Conservation (phyloP, 1,140 invertebrate genomes). For the Lasioglossum albipes region DNA sequence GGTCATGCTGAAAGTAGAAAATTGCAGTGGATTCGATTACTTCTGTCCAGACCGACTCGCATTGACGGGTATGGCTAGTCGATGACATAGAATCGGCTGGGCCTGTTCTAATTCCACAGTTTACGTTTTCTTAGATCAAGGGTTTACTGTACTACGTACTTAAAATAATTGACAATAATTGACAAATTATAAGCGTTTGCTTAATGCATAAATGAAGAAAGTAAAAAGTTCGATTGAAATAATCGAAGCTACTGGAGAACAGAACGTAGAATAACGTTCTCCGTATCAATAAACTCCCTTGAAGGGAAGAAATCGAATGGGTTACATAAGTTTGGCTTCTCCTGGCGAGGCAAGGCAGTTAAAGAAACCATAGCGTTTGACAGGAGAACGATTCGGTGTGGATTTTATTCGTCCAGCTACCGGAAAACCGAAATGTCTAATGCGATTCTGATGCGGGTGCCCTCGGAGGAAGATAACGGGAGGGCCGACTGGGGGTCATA, state of each 20-base stretch:
- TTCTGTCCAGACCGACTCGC: too few species aligned
- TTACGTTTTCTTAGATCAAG: too few species aligned
- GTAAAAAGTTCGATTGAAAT: background rate
- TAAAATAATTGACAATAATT: background rate
- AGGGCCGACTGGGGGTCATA: background rate
- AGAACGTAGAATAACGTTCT: background rate
- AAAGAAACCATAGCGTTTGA: background rate
- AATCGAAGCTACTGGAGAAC: background rate
- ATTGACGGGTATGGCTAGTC: too few species aligned
- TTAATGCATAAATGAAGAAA: background rate
- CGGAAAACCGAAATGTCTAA: conserved; percentile 13
- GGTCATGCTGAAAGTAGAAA: too few species aligned
- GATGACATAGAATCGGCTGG: too few species aligned
- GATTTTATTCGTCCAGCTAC: background rate
- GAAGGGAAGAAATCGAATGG: background rate
- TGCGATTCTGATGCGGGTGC: conserved; percentile 28
- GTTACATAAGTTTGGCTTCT: background rate
- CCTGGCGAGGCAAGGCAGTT: background rate
- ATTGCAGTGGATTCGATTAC: too few species aligned
- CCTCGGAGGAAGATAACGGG: background rate
- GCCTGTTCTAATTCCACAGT: too few species aligned
- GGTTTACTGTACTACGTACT: too few species aligned
- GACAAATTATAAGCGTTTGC: too few species aligned
- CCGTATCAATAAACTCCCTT: background rate
- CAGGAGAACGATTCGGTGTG: background rate